A percentile compares a stretch with the other conserved stretches of the same genome.
phyloP scores from a whole-genome alignment of 1,140 invertebrate species.

The Kradibia gibbosae region DNA sequence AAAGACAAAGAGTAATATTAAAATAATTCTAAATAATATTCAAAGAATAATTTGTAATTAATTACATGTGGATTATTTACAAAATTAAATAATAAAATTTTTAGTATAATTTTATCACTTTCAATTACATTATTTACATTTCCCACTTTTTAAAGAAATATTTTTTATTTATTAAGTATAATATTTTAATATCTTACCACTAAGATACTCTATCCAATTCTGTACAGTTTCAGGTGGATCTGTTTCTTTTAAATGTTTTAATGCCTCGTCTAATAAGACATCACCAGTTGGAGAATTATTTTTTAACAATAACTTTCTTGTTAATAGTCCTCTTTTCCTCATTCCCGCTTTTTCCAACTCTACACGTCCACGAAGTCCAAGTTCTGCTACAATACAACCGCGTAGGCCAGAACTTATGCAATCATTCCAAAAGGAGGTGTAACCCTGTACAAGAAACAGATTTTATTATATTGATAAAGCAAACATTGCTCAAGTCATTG shows the following conservation, averaged over 20 bases:
- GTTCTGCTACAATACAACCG: conserved; percentile 98
- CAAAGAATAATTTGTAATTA: neutral
- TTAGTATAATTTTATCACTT: too few relatives aligned
- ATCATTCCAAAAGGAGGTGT: conserved; percentile 99
- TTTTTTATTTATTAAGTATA: conserved; percentile 20
- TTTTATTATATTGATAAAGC: conserved; percentile 26
- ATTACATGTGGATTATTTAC: too few relatives aligned
- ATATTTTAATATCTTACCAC: conserved; percentile 79
- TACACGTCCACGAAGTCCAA: conserved; percentile 93
- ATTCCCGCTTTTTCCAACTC: conserved; percentile 98
- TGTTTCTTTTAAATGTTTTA: conserved; percentile 98
- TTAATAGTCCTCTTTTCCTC: conserved; percentile 90
- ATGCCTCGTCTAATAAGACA: conserved; percentile 97
- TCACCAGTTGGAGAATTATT: conserved; percentile 96
- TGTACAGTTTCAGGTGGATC: conserved; percentile 97
- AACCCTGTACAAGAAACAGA: conserved; percentile 82
- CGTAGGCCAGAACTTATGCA: conserved; percentile 99
- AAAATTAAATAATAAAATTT: too few relatives aligned
- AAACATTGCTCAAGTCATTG: too few relatives aligned
- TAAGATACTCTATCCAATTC: conserved; percentile 99
- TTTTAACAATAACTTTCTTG: conserved; percentile 84
- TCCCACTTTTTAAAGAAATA: neutral
- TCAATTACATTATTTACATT: neutral
- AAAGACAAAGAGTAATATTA: conserved; percentile 55
- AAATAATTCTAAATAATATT: conserved; percentile 1